Percentiles rank a stretch among this genome's conserved stretches.
phyloP scores from a whole-genome alignment of 2,888 invertebrate genomes.

The Hanleya hanleyi region DNA sequence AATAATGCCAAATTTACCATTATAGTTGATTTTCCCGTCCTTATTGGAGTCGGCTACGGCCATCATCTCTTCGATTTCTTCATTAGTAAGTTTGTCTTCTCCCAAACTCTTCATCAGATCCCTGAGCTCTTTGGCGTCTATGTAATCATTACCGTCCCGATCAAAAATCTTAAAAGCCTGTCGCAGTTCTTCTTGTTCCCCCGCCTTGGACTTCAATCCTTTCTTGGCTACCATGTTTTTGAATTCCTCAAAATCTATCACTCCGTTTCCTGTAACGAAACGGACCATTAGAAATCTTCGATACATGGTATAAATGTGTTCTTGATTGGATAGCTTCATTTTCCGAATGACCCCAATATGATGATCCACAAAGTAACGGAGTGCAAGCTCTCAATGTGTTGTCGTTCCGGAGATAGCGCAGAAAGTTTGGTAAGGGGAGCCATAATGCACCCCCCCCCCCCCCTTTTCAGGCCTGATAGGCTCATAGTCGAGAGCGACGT shows the following conservation, averaged over 20 bases:
- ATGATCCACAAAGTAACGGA: too few relatives aligned
- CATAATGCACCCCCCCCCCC: too few relatives aligned
- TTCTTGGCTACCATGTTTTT: neutral
- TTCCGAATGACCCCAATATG: too few relatives aligned
- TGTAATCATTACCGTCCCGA: neutral
- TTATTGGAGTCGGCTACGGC: neutral
- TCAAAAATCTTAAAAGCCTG: constrained; percentile 1
- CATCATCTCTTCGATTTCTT: neutral
- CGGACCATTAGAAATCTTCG: too few relatives aligned
- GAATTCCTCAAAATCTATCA: neutral
- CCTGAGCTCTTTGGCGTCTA: neutral
- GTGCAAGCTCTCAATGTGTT: too few relatives aligned
- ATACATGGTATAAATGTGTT: too few relatives aligned
- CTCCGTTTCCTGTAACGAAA: neutral
- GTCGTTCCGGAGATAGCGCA: too few relatives aligned
- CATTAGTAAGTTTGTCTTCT: neutral
- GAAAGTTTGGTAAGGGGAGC: too few relatives aligned
- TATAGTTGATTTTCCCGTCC: constrained; percentile 1
- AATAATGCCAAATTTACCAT: too few relatives aligned
- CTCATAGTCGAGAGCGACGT: too few relatives aligned
- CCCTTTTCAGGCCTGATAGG: too few relatives aligned
- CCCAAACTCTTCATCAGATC: neutral
- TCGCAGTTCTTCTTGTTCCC: neutral
- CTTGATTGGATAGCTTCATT: too few relatives aligned
- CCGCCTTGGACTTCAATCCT: neutral